Evolutionary conservation across 2,797 vertebrate species (phyloP).

Genomic region (Coranthus polyacanthus): DNA sequence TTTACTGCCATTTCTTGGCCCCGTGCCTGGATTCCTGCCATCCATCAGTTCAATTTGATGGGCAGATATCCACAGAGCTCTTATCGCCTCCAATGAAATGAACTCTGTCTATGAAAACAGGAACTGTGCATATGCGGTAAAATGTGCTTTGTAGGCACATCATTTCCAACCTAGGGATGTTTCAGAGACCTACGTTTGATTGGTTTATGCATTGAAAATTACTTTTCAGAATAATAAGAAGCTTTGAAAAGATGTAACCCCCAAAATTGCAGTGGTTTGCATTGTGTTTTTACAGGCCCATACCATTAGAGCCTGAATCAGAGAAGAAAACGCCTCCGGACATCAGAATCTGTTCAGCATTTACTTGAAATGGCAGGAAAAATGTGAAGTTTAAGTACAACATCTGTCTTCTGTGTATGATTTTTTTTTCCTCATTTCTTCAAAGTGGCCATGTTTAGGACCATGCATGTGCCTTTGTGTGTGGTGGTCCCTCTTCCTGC

Average conservation of each 20-base stretch:
- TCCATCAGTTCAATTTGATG: constrained; percentile 67
- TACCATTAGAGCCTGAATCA: neutral
- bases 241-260: neutral
- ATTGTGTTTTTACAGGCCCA: neutral
- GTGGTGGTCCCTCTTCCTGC: constrained; percentile 69
- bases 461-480: constrained; percentile 36
- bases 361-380: neutral
- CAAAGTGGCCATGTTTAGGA: constrained; percentile 19
- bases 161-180: constrained; percentile 10
- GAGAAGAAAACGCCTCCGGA: neutral
- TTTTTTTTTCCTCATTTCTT: constrained; percentile 12
- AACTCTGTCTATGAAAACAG: constrained; percentile 53
- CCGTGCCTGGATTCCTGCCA: constrained; percentile 47
- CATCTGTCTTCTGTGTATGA: neutral
- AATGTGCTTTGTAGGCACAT: constrained; percentile 5
- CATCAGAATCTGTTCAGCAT: neutral
- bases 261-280: neutral
- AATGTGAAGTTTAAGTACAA: neutral
- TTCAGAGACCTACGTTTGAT: constrained; percentile 15
- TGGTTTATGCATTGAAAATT: constrained; percentile 12
- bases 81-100: constrained; percentile 63
- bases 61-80: constrained; percentile 59
- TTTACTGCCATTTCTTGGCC: constrained; percentile 51
- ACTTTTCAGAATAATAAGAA: neutral
- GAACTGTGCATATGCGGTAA: constrained; percentile 1